phyloP scores from a whole-genome alignment of 2,888 invertebrate species.

The Heliothis peltigera region DNA sequence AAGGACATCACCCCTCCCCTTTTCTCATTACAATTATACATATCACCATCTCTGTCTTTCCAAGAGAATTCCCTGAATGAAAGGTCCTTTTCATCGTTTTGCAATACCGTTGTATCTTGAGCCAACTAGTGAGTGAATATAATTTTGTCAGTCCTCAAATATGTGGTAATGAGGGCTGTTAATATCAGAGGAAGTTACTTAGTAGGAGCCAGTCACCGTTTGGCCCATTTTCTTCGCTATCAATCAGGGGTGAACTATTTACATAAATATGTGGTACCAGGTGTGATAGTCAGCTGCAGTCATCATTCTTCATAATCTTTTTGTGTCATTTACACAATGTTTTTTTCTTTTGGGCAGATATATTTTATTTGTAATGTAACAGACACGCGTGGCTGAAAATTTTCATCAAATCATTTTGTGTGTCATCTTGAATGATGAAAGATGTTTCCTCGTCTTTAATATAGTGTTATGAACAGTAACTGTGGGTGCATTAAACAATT shows the following conservation, averaged over 20 bases:
- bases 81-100: slow-evolving; percentile 84
- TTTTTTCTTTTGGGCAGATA: slow-evolving; percentile 29
- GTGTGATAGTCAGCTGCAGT: slow-evolving; percentile 46
- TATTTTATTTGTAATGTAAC: slow-evolving; percentile 14
- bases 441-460: slow-evolving; percentile 27
- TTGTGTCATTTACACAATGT: slow-evolving; percentile 33
- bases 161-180: slow-evolving; percentile 74
- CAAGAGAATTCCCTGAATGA: slow-evolving; percentile 87
- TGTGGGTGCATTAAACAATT: slow-evolving; percentile 15
- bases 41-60: slow-evolving; percentile 71
- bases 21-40: slow-evolving; percentile 56
- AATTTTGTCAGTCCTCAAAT: slow-evolving; percentile 79
- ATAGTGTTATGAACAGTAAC: slow-evolving; percentile 5
- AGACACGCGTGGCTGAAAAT: slow-evolving; percentile 16
- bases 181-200: slow-evolving; percentile 62
- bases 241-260: slow-evolving; percentile 55
- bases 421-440: slow-evolving; percentile 21
- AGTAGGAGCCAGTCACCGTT: slow-evolving; percentile 45
- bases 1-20: slow-evolving; percentile 72
- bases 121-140: slow-evolving; percentile 85
- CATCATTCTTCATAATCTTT: slow-evolving; percentile 42
- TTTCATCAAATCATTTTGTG: slow-evolving; percentile 3
- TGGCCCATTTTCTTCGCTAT: slow-evolving; percentile 60
- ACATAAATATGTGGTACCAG: slow-evolving; percentile 52
- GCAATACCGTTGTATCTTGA: slow-evolving; percentile 81